Evolutionary conservation across 2,113 vertebrate genomes (phyloP).

Genomic region (Rhabdomys dilectus): DNA sequence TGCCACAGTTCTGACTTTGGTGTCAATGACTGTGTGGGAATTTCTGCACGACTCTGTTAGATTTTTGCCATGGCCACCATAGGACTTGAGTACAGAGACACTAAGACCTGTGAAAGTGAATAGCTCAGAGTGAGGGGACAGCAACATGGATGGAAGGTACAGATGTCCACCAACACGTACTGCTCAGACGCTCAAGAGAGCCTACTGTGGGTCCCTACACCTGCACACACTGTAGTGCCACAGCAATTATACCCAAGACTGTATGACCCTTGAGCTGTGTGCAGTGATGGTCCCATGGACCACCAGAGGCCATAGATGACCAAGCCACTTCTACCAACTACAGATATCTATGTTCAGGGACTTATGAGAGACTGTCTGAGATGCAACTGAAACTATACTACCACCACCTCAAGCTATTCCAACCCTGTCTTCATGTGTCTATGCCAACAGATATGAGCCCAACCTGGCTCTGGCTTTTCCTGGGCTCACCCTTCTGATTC

Average conservation of each 20-base stretch:
- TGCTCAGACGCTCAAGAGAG: neutral
- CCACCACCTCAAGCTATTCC: too few relatives aligned
- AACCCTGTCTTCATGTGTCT: rapidly evolving
- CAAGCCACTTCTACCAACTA: neutral
- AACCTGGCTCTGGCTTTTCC: rapidly evolving
- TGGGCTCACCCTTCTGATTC: rapidly evolving
- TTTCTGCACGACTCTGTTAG: rapidly evolving
- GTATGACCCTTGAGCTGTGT: rapidly evolving
- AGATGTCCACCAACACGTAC: rapidly evolving
- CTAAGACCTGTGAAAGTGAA: rapidly evolving
- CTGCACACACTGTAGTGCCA: neutral
- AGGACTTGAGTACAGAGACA: neutral
- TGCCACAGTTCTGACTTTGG: too few relatives aligned
- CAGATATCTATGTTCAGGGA: too few relatives aligned
- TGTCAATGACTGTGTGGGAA: rapidly evolving
- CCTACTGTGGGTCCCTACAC: rapidly evolving
- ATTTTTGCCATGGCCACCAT: neutral
- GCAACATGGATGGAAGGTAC: rapidly evolving
- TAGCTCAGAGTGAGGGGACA: rapidly evolving
- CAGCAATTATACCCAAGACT: rapidly evolving
- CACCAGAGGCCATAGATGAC: rapidly evolving
- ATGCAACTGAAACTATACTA: rapidly evolving
- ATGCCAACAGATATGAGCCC: neutral
- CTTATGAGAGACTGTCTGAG: rapidly evolving
- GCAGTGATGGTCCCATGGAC: rapidly evolving